phyloP scores from a whole-genome alignment of 2,113 vertebrate species.

The Gopherus flavomarginatus region DNA sequence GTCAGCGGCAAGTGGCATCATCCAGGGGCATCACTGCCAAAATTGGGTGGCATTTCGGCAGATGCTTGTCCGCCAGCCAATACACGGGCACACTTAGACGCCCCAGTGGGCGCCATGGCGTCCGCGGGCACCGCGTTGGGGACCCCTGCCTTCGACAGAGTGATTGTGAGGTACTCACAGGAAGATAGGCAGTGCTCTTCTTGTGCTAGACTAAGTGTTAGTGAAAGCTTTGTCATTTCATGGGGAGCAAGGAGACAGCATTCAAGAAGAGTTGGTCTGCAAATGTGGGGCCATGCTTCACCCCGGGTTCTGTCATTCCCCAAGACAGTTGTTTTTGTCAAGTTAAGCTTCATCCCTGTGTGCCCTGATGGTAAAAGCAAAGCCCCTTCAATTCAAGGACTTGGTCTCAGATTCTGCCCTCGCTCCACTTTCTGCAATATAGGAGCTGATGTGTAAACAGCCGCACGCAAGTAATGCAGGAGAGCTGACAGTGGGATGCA shows the following conservation, averaged over 20 bases:
- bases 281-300: neutral
- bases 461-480: neutral
- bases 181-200: neutral
- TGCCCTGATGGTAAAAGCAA: neutral
- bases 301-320: neutral
- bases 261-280: neutral
- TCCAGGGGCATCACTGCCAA: too few relatives aligned
- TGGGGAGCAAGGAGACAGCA: neutral
- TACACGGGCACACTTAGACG: too few relatives aligned
- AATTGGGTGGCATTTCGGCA: too few relatives aligned
- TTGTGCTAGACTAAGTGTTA: neutral
- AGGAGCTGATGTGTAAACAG: neutral
- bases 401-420: too few relatives aligned
- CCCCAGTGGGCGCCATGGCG: too few relatives aligned
- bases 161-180: neutral
- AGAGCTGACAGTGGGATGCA: neutral
- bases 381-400: neutral
- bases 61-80: too few relatives aligned
- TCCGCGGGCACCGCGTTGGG: too few relatives aligned
- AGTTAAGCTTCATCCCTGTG: accelerated
- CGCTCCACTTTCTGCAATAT: neutral
- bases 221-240: neutral
- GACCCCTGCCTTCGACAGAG: neutral
- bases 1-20: too few relatives aligned
- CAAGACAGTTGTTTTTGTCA: neutral